These are phyloP conservation scores for Coenonympha arcania DNA, from an alignment of 2,888 invertebrate genomes.

Conservation along the genomic window DNA sequence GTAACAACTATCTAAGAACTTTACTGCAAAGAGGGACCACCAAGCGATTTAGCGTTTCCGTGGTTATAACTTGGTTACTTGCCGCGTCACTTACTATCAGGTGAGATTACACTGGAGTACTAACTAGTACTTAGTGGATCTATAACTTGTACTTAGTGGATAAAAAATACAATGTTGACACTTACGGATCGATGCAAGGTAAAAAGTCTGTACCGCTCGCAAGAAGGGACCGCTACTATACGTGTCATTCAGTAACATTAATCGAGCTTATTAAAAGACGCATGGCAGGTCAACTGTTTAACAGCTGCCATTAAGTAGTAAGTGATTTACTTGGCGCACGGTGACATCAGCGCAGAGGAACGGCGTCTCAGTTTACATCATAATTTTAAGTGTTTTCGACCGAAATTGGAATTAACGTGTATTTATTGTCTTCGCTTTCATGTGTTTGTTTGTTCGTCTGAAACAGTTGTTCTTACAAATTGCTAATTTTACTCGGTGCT, in stretches of 20 bases:
- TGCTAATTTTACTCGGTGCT: constrained; percentile 4
- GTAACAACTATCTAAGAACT: too few relatives aligned
- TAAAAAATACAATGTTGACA: background rate
- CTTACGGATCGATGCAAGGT: too few relatives aligned
- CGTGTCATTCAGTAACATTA: constrained; percentile 16
- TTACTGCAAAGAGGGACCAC: too few relatives aligned
- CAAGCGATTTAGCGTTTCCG: too few relatives aligned
- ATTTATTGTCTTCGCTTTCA: constrained; percentile 11
- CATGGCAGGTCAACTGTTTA: constrained; percentile 20
- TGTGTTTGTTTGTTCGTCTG: constrained; percentile 10
- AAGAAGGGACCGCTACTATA: background rate
- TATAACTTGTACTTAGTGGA: too few relatives aligned
- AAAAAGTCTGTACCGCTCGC: background rate
- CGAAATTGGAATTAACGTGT: constrained; percentile 21
- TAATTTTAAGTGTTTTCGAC: constrained; percentile 22
- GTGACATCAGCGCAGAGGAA: constrained; percentile 23
- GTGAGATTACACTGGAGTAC: too few relatives aligned
- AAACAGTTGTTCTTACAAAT: constrained; percentile 7
- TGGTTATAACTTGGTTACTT: too few relatives aligned
- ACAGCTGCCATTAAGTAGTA: constrained; percentile 26
- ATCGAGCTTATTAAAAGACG: constrained; percentile 24
- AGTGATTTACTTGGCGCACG: constrained; percentile 25
- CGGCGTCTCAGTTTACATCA: constrained; percentile 24
- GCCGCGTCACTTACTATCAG: too few relatives aligned
- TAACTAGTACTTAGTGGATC: too few relatives aligned